Conservation (phyloP, 2,888 invertebrate genomes). For the Elaeidobius kamerunicus region DNA sequence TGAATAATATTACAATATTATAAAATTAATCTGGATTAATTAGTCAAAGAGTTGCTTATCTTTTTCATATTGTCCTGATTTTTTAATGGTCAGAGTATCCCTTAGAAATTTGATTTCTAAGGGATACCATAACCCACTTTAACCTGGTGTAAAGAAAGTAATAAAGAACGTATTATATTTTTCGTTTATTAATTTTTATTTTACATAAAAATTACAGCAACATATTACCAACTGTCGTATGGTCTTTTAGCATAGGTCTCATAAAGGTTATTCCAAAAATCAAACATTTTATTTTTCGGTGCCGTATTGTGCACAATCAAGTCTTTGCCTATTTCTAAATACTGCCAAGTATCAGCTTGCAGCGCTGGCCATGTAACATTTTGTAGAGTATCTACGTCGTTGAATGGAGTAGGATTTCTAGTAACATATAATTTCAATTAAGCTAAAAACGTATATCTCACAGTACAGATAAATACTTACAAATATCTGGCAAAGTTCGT, state of each 20-base stretch:
- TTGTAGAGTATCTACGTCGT: conserved; percentile 24
- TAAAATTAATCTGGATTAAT: no score
- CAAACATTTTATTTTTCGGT: conserved; percentile 24
- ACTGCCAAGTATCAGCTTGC: conserved; percentile 15
- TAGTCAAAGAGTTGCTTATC: no score
- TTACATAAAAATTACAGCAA: no score
- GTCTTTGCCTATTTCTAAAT: conserved; percentile 24
- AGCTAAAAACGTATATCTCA: not conserved
- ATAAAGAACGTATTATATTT: no score
- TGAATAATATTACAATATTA: no score
- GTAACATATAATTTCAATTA: not conserved
- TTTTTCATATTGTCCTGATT: no score
- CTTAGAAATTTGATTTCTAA: no score
- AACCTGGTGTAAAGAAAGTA: no score
- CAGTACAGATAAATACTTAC: conserved; percentile 30
- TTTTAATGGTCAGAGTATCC: no score
- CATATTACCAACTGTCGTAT: conserved; percentile 24
- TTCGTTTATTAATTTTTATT: no score
- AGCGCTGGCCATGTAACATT: conserved; percentile 25
- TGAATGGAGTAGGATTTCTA: conserved; percentile 24
- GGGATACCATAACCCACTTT: no score
- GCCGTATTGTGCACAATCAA: conserved; percentile 7
- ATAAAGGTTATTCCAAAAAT: conserved; percentile 25
- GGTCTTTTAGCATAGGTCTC: conserved; percentile 20
- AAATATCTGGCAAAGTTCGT: conserved; percentile 36